Conservation (phyloP, 2,888 invertebrate species). For the Xestoiulus laeticollis region DNA sequence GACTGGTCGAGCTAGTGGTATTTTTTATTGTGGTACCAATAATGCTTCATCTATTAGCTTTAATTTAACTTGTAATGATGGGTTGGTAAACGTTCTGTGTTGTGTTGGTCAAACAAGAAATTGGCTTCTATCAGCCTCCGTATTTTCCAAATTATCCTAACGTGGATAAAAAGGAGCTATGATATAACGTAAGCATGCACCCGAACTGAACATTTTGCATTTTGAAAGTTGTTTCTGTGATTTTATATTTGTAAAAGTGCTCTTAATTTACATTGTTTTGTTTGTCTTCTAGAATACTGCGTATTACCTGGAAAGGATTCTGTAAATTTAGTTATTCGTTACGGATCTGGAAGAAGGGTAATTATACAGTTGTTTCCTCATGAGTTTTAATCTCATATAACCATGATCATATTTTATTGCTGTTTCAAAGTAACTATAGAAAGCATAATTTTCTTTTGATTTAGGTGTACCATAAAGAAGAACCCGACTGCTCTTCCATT, state of each 20-base stretch:
- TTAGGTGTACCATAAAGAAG: constrained; percentile 82
- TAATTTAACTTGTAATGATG: too few species aligned
- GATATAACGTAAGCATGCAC: too few species aligned
- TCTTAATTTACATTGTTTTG: background rate
- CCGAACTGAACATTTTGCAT: too few species aligned
- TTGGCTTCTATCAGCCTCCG: too few species aligned
- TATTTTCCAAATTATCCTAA: too few species aligned
- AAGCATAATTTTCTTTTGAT: background rate
- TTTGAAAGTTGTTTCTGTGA: background rate
- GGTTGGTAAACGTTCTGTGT: too few species aligned
- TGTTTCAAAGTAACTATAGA: background rate
- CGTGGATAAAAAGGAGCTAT: too few species aligned
- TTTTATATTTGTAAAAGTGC: too few species aligned
- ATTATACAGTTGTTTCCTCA: background rate
- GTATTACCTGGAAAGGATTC: constrained; percentile 31
- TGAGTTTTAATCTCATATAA: background rate
- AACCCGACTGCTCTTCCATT: constrained; percentile 88
- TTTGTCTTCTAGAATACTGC: constrained; percentile 47
- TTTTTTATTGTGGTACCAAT: too few species aligned
- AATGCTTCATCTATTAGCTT: too few species aligned
- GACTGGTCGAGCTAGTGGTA: too few species aligned
- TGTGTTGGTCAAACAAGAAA: too few species aligned
- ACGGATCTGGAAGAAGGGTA: constrained; percentile 51
- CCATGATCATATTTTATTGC: background rate
- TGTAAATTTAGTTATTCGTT: constrained; percentile 4